Evolutionary conservation across 2,797 vertebrate species (phyloP).

Genomic region (Acanthornis magna): DNA sequence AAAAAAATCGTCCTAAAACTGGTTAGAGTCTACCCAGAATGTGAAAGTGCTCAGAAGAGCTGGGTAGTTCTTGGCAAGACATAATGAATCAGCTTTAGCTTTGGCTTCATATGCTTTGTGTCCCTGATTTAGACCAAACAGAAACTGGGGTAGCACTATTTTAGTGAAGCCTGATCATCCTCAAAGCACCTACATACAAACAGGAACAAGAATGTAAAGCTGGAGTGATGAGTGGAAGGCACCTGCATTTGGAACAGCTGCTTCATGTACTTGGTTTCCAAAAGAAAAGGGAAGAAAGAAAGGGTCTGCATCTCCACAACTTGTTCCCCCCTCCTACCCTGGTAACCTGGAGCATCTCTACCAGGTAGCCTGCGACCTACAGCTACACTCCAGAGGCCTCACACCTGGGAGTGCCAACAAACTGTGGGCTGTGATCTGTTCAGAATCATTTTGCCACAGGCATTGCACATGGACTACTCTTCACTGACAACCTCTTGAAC

Average conservation of each 20-base stretch:
- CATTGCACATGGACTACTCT: background rate
- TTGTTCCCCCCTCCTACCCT: background rate
- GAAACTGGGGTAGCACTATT: background rate
- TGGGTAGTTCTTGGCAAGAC: background rate
- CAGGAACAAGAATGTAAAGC: background rate
- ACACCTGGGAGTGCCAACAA: background rate
- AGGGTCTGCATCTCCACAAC: background rate
- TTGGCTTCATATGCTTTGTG: background rate
- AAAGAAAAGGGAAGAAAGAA: background rate
- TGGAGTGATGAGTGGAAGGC: background rate
- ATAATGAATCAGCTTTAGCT: background rate
- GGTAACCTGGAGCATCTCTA: background rate
- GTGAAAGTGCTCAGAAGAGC: background rate
- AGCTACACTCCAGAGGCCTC: background rate
- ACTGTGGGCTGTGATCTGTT: background rate
- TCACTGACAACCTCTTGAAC: background rate
- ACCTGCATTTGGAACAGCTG: background rate
- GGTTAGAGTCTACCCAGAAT: background rate
- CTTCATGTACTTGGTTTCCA: background rate
- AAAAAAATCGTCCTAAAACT: background rate
- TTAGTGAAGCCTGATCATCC: background rate
- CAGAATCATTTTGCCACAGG: background rate
- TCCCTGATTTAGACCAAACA: background rate
- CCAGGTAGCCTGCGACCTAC: background rate
- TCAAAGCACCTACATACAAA: background rate